A percentile compares a stretch with the other conserved stretches of the same genome.
Evolutionary conservation across 2,888 invertebrate species (phyloP).

Genomic region (Rhagonycha lutea): DNA sequence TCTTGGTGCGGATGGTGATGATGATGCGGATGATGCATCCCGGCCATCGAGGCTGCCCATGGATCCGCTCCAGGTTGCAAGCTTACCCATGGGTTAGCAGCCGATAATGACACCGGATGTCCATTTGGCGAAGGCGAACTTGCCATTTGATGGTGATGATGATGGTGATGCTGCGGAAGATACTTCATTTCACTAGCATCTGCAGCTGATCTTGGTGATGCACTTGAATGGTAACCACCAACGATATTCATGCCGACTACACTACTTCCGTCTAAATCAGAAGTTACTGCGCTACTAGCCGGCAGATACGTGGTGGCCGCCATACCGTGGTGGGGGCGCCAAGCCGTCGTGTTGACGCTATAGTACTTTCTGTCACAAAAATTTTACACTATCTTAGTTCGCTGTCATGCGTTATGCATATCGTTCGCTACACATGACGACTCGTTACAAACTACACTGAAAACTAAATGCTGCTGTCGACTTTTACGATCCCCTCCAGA

Average conservation of each 20-base stretch:
- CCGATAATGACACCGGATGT: conserved; percentile 60
- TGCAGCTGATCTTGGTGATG: conserved; percentile 82
- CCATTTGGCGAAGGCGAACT: conserved; percentile 71
- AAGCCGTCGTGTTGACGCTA: conserved; percentile 54
- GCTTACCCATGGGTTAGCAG: conserved; percentile 78
- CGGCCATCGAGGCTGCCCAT: conserved; percentile 72
- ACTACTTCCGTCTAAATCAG: conserved; percentile 76
- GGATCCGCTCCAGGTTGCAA: conserved; percentile 77
- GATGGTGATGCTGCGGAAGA: conserved; percentile 84
- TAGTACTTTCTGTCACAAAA: conserved; percentile 35
- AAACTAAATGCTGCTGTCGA: conserved; percentile 47
- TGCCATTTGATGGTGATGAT: conserved; percentile 72
- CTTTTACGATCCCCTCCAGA: conserved; percentile 50
- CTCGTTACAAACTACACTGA: conserved; percentile 65
- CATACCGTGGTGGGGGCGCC: conserved; percentile 75
- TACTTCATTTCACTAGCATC: conserved; percentile 96
- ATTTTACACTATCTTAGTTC: conserved; percentile 29
- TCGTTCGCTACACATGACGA: conserved; percentile 56
- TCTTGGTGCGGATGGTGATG: conserved; percentile 79
- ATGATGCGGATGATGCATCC: conserved; percentile 73
- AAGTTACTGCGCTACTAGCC: conserved; percentile 70
- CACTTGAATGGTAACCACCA: conserved; percentile 79
- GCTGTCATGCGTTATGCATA: conserved; percentile 65
- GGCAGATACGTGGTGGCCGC: conserved; percentile 94
- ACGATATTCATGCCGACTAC: conserved; percentile 72